These are phyloP conservation scores for Trilocha varians DNA, from an alignment of 2,888 invertebrate genomes.

Conservation along the genomic window DNA sequence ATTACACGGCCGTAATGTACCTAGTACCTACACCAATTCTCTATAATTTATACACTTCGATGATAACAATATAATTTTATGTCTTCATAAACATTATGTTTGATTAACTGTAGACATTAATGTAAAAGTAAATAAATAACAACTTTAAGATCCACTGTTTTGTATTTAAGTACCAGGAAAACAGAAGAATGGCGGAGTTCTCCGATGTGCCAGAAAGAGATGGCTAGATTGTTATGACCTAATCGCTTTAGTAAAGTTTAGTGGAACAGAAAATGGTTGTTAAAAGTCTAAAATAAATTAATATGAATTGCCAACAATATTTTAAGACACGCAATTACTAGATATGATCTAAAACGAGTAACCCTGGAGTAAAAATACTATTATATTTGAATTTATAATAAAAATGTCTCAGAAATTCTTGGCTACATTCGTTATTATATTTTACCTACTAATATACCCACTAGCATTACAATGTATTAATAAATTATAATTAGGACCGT, in stretches of 20 bases:
- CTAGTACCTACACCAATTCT: not conserved
- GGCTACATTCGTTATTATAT: too few species aligned
- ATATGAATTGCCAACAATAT: too few species aligned
- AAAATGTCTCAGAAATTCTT: too few species aligned
- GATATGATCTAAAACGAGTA: too few species aligned
- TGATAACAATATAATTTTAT: constrained; percentile 12
- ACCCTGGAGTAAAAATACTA: too few species aligned
- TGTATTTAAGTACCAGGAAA: constrained; percentile 14
- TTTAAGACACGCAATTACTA: too few species aligned
- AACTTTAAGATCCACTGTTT: constrained; percentile 3
- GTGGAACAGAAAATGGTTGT: too few species aligned
- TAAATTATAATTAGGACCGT: too few species aligned
- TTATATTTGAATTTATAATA: too few species aligned
- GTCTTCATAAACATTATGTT: constrained; percentile 12
- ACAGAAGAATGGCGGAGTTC: constrained; percentile 17
- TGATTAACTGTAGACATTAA: constrained; percentile 13
- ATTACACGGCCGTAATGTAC: not conserved
- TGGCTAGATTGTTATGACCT: not conserved
- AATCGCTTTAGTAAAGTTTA: not conserved
- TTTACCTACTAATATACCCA: too few species aligned
- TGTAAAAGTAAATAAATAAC: constrained; percentile 12
- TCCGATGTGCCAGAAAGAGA: constrained; percentile 3
- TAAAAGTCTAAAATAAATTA: too few species aligned
- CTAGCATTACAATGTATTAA: too few species aligned
- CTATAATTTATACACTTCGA: constrained; percentile 4